A percentile compares a stretch with the other conserved stretches of the same genome.
Evolutionary conservation across 2,888 invertebrate species (phyloP).

Genomic region (Nebria salina): DNA sequence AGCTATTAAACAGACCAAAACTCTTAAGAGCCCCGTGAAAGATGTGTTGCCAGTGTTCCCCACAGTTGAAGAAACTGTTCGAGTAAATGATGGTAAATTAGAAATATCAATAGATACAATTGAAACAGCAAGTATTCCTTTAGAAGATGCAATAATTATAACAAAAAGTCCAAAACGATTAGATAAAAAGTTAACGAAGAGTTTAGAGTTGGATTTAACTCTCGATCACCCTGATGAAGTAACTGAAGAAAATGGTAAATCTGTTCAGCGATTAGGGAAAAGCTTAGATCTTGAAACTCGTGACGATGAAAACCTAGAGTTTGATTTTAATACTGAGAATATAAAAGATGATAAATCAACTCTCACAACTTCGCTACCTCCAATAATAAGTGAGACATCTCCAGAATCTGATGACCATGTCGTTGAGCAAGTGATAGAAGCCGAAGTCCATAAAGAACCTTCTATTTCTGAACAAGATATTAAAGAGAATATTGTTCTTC

Average conservation of each 20-base stretch:
- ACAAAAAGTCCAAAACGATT: conserved; percentile 79
- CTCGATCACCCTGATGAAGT: conserved; percentile 65
- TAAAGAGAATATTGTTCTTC: conserved; percentile 58
- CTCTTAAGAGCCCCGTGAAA: conserved; percentile 77
- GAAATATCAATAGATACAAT: conserved; percentile 77
- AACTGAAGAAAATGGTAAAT: conserved; percentile 54
- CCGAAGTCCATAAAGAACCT: conserved; percentile 64
- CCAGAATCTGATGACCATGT: conserved; percentile 64
- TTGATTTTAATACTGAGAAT: conserved; percentile 59
- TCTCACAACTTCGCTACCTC: conserved; percentile 47
- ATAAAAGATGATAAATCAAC: conserved; percentile 44
- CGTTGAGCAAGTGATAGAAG: conserved; percentile 64
- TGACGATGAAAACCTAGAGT: conserved; percentile 55
- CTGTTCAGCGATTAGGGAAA: conserved; percentile 60
- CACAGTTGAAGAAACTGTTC: conserved; percentile 76
- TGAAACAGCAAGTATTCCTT: conserved; percentile 58
- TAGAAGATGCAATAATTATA: conserved; percentile 78
- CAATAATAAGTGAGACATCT: conserved; percentile 56
- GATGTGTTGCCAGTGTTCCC: conserved; percentile 77
- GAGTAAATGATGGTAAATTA: conserved; percentile 78
- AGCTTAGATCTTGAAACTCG: conserved; percentile 61
- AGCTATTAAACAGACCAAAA: conserved; percentile 79
- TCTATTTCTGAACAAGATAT: conserved; percentile 53
- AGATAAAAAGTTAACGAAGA: conserved; percentile 65
- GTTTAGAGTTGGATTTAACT: conserved; percentile 72